Evolutionary conservation across 2,888 invertebrate genomes (phyloP), one percentile per base, ranked within the genome.

Genomic region (Morpho helenor): DNA sequence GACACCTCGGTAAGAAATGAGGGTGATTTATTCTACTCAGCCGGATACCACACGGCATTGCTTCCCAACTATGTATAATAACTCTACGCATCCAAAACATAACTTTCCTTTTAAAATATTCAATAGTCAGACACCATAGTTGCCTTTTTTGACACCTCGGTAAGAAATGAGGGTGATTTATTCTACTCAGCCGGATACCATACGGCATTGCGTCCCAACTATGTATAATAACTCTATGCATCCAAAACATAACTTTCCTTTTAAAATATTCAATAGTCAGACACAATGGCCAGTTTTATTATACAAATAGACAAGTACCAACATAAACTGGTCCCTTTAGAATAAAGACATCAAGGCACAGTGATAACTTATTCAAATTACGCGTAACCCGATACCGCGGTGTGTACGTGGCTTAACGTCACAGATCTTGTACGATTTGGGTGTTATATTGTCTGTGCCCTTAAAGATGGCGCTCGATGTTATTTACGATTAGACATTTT

Each of bases 361-460:
- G 71, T 72, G 66, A 82, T 86, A 85, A 80, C 75, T 87, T 86
- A 87, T 85, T 85, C 77, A 84, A 86, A 86, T 84, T 77, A 79
- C 75, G 67, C 71, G 86, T 79, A 87, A 87, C 83, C 70, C 74
- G 80, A 87, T 82, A 82, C 80, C 65, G 62, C 62, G 57, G 72
- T 69, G 71, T 73, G 78, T 84, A 84, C 86, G 85, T 86, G 85
- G 73, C 68, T 69, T 72, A 67, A 71, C 67, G 62, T 53, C 55
- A 63, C 60, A 68, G 69, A 69, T 71, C 69, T 63, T 70, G 69
- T 70, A 70, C 65, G 68, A 66, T 68, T 70, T 65, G 64, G 69
- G 67, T 68, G 67, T 67, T 69, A 64, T 67, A 67, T 66, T 31
- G 52, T 57, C 60, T 56, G 56, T 56, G 52, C 42, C 46, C 55